Evolutionary conservation across 2,113 vertebrate species (phyloP).

Genomic region (Myxocyprinus asiaticus): DNA sequence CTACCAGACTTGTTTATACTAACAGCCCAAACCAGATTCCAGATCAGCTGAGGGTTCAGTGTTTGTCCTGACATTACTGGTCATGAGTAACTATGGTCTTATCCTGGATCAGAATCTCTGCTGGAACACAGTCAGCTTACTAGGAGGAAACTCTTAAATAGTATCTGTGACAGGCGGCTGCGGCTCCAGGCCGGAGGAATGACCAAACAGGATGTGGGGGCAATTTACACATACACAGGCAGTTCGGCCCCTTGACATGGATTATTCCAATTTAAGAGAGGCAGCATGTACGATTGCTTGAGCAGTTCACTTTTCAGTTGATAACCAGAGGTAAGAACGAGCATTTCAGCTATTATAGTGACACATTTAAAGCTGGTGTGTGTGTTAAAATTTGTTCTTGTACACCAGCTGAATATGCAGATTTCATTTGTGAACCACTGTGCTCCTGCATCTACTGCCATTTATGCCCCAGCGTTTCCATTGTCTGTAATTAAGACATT

Average conservation of each 20-base stretch:
- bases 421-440: too few relatives aligned
- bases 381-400: too few relatives aligned
- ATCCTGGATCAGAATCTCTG: conserved; percentile 29
- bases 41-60: conserved; percentile 11
- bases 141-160: conserved; percentile 43
- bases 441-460: too few relatives aligned
- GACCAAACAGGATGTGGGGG: conserved; percentile 46
- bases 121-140: conserved; percentile 12
- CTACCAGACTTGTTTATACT: conserved; percentile 6
- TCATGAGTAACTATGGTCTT: too few relatives aligned
- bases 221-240: conserved; percentile 43
- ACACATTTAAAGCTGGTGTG: too few relatives aligned
- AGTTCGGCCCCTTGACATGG: conserved; percentile 15
- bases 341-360: too few relatives aligned
- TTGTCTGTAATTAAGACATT: too few relatives aligned
- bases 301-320: conserved; percentile 34
- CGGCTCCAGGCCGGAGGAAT: conserved; percentile 17
- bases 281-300: conserved; percentile 42
- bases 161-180: conserved; percentile 32
- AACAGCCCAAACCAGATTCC: conserved; percentile 23
- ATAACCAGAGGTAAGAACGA: not conserved
- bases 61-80: not conserved
- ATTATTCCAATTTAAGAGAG: conserved; percentile 47
- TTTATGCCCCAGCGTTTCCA: too few relatives aligned
- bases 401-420: too few relatives aligned